Evolutionary conservation across 2,888 invertebrate species (phyloP).

Genomic region (Xanthia togata): DNA sequence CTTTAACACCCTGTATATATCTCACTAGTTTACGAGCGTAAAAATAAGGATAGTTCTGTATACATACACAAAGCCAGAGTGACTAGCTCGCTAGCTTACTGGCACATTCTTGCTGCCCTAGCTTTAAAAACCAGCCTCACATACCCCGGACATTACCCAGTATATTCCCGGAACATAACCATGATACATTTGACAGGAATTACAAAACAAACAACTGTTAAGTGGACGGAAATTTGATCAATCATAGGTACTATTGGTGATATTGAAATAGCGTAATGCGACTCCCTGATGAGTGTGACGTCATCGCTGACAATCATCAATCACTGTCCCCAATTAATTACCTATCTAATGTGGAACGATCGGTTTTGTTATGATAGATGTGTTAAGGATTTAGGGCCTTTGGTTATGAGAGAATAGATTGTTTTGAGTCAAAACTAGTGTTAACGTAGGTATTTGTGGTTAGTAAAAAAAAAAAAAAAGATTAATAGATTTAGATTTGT

Average conservation of each 20-base stretch:
- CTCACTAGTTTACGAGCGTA: no score
- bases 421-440: neutral
- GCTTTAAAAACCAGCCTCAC: no score
- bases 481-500: no score
- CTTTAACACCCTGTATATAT: no score
- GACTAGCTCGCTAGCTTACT: no score
- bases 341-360: constrained; percentile 75
- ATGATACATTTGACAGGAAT: constrained; percentile 41
- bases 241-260: constrained; percentile 39
- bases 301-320: constrained; percentile 77
- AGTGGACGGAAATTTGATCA: constrained; percentile 54
- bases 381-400: constrained; percentile 12
- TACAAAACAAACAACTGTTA: constrained; percentile 45
- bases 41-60: no score
- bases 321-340: constrained; percentile 80
- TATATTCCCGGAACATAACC: neutral
- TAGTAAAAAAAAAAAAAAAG: no score
- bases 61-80: no score
- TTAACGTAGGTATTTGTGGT: no score
- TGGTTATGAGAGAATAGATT: neutral
- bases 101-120: no score
- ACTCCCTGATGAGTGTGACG: constrained; percentile 74
- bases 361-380: constrained; percentile 68
- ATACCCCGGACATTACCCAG: no score
- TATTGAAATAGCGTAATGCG: constrained; percentile 69